Percentiles rank a stretch among this genome's conserved stretches.
These are phyloP conservation scores for Pissodes strobi DNA, from an alignment of 1,140 invertebrate genomes.

Conservation along the genomic window DNA sequence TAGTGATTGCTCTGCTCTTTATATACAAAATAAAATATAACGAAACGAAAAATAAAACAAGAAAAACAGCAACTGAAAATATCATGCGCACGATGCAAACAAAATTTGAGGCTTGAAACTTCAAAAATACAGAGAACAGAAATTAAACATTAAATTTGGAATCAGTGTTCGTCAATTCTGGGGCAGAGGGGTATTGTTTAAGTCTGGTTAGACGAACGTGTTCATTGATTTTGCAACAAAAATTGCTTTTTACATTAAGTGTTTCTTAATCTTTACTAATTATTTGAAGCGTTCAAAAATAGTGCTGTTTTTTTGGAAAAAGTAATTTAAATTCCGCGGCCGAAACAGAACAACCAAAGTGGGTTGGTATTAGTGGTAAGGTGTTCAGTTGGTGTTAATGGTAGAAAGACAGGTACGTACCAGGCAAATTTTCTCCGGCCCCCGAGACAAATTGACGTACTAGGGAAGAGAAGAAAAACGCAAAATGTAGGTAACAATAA, in stretches of 20 bases:
- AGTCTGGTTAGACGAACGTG: conserved; percentile 18
- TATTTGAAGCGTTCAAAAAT: conserved; percentile 8
- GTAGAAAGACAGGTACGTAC: conserved; percentile 62
- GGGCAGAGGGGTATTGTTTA: conserved; percentile 25
- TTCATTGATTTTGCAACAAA: conserved; percentile 19
- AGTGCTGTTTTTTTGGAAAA: conserved; percentile 25
- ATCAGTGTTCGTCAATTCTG: conserved; percentile 51
- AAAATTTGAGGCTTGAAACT: conserved; percentile 18
- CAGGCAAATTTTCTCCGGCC: conserved; percentile 71
- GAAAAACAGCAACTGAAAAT: conserved; percentile 45
- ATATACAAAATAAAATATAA: conserved; percentile 41
- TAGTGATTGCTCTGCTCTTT: conserved; percentile 52
- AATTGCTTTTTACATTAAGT: too few species aligned
- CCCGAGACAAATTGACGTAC: conserved; percentile 74
- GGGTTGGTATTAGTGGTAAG: conserved; percentile 48
- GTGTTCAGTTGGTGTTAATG: conserved; percentile 54
- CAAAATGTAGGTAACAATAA: conserved; percentile 56
- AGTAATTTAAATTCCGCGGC: conserved; percentile 32
- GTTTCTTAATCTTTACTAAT: conserved; percentile 13
- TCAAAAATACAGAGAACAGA: conserved; percentile 2
- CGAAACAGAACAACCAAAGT: conserved; percentile 55
- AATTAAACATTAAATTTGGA: conserved; percentile 40
- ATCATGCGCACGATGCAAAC: conserved; percentile 52
- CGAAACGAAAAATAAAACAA: conserved; percentile 37
- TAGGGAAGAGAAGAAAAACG: conserved; percentile 66